A percentile compares a stretch with the other conserved stretches of the same genome.
These are phyloP conservation scores for Gorsachius magnificus DNA, from an alignment of 2,797 vertebrate genomes.

Conservation along the genomic window DNA sequence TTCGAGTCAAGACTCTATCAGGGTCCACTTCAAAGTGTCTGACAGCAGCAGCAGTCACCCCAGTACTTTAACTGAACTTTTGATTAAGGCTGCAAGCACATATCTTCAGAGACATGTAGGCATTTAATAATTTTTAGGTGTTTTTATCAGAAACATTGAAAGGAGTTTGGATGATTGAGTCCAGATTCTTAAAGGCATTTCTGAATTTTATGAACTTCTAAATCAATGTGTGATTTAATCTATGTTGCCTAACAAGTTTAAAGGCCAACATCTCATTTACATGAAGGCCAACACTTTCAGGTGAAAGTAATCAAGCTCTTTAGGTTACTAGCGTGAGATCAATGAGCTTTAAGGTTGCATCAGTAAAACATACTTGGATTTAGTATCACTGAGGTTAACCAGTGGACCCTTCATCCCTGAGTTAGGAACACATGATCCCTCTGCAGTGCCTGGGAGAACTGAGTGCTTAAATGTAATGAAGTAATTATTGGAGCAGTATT, in stretches of 20 bases:
- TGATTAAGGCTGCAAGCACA: not conserved
- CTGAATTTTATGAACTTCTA: not conserved
- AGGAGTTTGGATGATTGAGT: not conserved
- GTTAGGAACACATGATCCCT: not conserved
- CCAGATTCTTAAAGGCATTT: not conserved
- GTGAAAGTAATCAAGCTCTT: not conserved
- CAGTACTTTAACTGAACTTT: not conserved
- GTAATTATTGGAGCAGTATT: not conserved
- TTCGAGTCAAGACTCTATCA: not conserved
- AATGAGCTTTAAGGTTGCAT: not conserved
- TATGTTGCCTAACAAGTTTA: not conserved
- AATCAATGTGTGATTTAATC: not conserved
- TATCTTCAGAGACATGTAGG: not conserved
- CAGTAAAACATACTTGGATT: not conserved
- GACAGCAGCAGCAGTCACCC: not conserved
- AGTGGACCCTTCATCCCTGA: not conserved
- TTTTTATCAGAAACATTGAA: not conserved
- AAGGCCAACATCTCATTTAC: not conserved
- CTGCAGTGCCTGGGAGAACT: not conserved
- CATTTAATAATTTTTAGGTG: not conserved
- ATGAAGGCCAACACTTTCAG: not conserved
- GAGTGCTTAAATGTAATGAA: not conserved
- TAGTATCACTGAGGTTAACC: not conserved
- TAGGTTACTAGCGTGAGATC: not conserved
- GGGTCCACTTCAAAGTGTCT: not conserved